Conservation (phyloP, 2,888 invertebrate species). For the Mesorhabditis belari region DNA sequence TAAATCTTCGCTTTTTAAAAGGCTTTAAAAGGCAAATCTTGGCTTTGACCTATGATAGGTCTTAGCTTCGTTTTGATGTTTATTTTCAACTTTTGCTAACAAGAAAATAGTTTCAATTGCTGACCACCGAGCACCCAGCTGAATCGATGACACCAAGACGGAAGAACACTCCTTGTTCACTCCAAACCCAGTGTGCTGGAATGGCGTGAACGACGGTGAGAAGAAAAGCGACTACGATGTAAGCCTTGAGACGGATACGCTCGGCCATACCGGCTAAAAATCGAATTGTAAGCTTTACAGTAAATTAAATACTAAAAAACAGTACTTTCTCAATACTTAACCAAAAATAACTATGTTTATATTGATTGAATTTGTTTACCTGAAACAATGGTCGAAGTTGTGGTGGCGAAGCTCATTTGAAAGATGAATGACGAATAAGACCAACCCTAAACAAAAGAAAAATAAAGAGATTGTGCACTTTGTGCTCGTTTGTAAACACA, state of each 20-base stretch:
- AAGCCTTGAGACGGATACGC: conserved; percentile 36
- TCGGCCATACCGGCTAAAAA: conserved; percentile 45
- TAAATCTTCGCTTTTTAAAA: not conserved
- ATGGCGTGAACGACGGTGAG: conserved; percentile 28
- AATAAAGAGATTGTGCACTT: too few species aligned
- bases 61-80: not conserved
- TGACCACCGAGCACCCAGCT: conserved; percentile 34
- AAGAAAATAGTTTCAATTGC: not conserved
- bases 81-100: not conserved
- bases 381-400: conserved; percentile 43
- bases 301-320: not conserved
- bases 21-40: not conserved
- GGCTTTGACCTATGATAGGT: too few species aligned
- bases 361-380: conserved; percentile 12
- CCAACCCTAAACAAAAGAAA: conserved; percentile 26
- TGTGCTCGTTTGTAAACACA: too few species aligned
- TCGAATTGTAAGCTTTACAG: not conserved
- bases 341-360: not conserved
- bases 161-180: conserved; percentile 26
- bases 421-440: conserved; percentile 39
- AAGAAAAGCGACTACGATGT: conserved; percentile 27
- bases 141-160: conserved; percentile 32
- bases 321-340: not conserved
- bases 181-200: conserved; percentile 44
- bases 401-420: conserved; percentile 44